Evolutionary conservation across 2,113 vertebrate species (phyloP), one percentile per base, ranked within the genome.

Genomic region (Siphamia tubifer): DNA sequence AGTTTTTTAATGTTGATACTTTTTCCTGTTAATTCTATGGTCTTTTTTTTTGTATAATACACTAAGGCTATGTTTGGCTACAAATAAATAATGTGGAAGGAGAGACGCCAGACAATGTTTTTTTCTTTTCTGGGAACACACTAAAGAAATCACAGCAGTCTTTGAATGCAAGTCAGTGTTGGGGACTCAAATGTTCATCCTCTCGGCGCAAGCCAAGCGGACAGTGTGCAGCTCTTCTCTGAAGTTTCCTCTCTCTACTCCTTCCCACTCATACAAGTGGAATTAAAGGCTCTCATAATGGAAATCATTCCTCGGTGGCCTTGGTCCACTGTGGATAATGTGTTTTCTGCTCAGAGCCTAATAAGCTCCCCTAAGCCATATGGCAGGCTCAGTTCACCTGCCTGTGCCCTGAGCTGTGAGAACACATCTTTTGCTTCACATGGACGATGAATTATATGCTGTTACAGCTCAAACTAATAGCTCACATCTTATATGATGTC

Each of bases 221-320:
- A 23, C 34, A 30, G 57, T 11, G 13, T 62, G n/a, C 49, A 27
- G 44, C 45, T 58, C 35, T 11, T 66, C 44, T 71, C 30, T 27
- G n/a, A 38, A 61, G 67, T 48, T 19, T 8, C n/a, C 36, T 10
- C 38, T 25, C 20, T 1, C 24, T 5, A 25, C 35, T 1, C 2
- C 23, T 49, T 42, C 15, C 12, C 4, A 13, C 69, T 58, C 19
- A 58, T 30, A 66, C 51, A 43, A 8, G 36, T 52, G 43, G 81
- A 83, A 77, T 83, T 81, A 85, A 79, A 82, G 65, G 63, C 64
- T 77, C 77, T 73, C 65, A 69, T 83, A 82, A 86, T 79, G 27
- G 62, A 74, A 79, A 74, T 77, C 64, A 58, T 77, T 73, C 61
- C 36, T 76, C 19, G n/a, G 64, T 67, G 77, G 79, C 70, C 62